phyloP scores from a whole-genome alignment of 2,888 invertebrate genomes.

The Oscheius sp. region DNA sequence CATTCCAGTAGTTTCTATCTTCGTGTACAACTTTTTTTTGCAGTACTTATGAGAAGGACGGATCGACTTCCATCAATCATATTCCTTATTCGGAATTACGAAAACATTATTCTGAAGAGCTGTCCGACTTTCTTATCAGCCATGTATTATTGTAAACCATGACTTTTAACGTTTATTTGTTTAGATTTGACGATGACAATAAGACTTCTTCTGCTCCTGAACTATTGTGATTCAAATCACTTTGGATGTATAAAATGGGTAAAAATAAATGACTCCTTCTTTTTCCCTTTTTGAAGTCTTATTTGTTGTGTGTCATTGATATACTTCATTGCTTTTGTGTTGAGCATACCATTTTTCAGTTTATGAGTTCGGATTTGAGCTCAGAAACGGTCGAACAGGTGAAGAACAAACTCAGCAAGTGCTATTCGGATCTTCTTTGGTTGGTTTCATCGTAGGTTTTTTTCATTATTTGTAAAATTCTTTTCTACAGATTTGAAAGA shows the following conservation, averaged over 20 bases:
- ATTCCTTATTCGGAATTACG: neutral
- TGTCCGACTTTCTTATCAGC: neutral
- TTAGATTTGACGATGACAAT: neutral
- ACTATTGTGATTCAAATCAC: neutral
- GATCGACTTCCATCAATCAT: neutral
- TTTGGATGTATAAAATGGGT: neutral
- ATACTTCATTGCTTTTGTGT: neutral
- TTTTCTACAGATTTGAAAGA: slow-evolving; percentile 43
- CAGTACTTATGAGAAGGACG: neutral
- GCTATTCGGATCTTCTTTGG: slow-evolving; percentile 41
- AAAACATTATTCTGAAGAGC: neutral
- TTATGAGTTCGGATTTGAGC: neutral
- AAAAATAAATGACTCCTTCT: neutral
- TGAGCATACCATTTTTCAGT: neutral
- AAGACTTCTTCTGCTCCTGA: too few species aligned
- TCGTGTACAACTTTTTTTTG: too few species aligned
- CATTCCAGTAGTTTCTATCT: too few species aligned
- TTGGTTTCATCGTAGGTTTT: slow-evolving; percentile 45
- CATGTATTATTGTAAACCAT: neutral
- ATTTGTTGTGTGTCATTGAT: neutral
- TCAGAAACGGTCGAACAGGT: neutral
- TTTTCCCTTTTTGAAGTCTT: neutral
- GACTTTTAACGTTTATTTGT: neutral
- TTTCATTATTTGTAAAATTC: neutral
- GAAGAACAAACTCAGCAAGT: slow-evolving; percentile 33